Conservation (phyloP, 2,113 vertebrate genomes). For the Pelobates fuscus region DNA sequence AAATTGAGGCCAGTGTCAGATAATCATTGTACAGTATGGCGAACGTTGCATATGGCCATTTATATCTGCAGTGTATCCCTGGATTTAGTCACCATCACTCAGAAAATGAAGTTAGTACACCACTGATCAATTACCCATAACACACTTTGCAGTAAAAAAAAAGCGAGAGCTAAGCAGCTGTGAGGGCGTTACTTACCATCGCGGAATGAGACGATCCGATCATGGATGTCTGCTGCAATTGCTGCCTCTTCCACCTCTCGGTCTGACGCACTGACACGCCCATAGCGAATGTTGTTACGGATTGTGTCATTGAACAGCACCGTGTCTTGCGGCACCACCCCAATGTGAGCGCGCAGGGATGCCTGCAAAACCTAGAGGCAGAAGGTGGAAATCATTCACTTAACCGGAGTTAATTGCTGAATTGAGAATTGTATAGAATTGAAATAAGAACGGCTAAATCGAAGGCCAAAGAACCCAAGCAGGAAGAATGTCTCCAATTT, state of each 20-base stretch:
- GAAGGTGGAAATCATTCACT: conserved; percentile 30
- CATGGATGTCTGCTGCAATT: conserved; percentile 85
- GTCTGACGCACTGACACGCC: conserved; percentile 77
- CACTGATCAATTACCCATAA: too few species aligned
- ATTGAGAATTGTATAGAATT: background rate
- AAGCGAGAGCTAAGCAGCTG: background rate
- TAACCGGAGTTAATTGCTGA: background rate
- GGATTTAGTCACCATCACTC: conserved; percentile 76
- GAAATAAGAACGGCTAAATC: background rate
- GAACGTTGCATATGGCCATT: too few species aligned
- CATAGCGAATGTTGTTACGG: conserved; percentile 90
- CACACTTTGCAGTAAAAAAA: too few species aligned
- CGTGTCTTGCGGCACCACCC: conserved; percentile 95
- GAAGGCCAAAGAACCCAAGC: too few species aligned
- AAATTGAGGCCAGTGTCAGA: too few species aligned
- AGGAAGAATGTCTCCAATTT: too few species aligned
- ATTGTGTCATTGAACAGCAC: conserved; percentile 95
- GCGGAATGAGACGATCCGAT: conserved; percentile 82
- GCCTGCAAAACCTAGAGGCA: conserved; percentile 81
- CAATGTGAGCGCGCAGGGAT: conserved; percentile 86
- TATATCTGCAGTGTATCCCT: background rate
- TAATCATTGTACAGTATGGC: too few species aligned
- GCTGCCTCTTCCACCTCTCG: conserved; percentile 89
- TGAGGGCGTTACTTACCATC: conserved; percentile 81
- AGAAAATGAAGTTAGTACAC: too few species aligned